Conservation (phyloP, 1,140 invertebrate species). For the Temnothorax longispinosus region DNA sequence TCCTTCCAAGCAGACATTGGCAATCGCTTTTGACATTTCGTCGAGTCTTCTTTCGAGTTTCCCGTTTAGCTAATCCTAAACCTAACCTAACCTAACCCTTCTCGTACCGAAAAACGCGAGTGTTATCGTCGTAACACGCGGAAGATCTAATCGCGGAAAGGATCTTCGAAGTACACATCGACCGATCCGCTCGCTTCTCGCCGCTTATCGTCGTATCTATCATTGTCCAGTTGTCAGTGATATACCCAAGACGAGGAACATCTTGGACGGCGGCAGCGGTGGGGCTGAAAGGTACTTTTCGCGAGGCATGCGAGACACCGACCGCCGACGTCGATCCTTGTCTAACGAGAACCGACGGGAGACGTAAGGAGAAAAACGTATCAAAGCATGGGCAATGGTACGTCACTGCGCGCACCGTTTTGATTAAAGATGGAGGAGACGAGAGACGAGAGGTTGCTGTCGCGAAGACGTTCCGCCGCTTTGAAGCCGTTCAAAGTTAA, state of each 20-base stretch:
- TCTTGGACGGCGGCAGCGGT: not conserved
- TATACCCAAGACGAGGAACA: not conserved
- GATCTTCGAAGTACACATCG: not conserved
- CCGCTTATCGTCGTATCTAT: not conserved
- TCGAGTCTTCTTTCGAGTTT: not conserved
- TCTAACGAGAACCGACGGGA: not conserved
- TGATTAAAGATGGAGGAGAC: constrained; percentile 85
- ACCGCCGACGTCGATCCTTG: not conserved
- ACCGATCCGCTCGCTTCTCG: not conserved
- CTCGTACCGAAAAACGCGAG: not conserved
- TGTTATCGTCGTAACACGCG: not conserved
- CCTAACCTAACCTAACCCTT: not conserved
- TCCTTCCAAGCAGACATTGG: not conserved
- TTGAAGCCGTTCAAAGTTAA: constrained; percentile 85
- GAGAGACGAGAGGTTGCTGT: constrained; percentile 82
- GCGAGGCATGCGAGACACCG: not conserved
- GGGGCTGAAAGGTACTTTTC: not conserved
- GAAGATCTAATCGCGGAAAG: not conserved
- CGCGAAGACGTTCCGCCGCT: constrained; percentile 85
- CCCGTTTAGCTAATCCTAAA: not conserved
- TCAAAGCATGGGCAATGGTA: constrained; percentile 1
- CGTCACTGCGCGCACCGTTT: constrained; percentile 62
- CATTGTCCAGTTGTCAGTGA: not conserved
- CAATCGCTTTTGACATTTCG: not conserved
- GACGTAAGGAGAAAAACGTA: not conserved